phyloP scores from a whole-genome alignment of 2,888 invertebrate species.

The Nemotelus pantherinus region DNA sequence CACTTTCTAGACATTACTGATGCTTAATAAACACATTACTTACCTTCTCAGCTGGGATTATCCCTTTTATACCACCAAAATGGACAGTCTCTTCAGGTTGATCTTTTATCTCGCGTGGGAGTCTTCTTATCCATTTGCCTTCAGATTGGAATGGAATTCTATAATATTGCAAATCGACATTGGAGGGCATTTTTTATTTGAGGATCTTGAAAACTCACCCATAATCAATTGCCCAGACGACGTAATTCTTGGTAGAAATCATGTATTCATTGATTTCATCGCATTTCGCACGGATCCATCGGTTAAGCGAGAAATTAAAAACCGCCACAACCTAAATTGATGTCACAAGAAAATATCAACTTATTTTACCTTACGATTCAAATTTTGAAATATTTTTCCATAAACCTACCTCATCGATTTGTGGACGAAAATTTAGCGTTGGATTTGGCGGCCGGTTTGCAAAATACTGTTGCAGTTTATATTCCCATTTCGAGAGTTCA shows the following conservation, averaged over 20 bases:
- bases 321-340: slow-evolving; percentile 45
- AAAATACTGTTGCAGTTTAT: background rate
- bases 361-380: too few relatives aligned
- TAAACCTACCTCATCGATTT: slow-evolving; percentile 25
- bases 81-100: slow-evolving; percentile 23
- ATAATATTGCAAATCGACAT: background rate
- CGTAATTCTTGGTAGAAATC: slow-evolving; percentile 24
- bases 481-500: slow-evolving; percentile 10
- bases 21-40: background rate
- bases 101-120: slow-evolving; percentile 36
- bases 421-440: too few relatives aligned
- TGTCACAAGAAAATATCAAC: too few relatives aligned
- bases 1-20: too few relatives aligned
- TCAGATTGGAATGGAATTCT: slow-evolving; percentile 46
- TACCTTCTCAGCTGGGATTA: slow-evolving; percentile 49
- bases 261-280: slow-evolving; percentile 40
- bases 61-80: slow-evolving; percentile 47
- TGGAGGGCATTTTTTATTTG: background rate
- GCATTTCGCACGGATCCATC: slow-evolving; percentile 48
- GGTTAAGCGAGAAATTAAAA: slow-evolving; percentile 40
- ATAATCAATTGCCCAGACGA: slow-evolving; percentile 49
- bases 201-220: slow-evolving; percentile 39
- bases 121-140: slow-evolving; percentile 24
- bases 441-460: background rate
- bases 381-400: too few relatives aligned